phyloP scores from a whole-genome alignment of 2,888 invertebrate species.

The Caenorhabditis afra region DNA sequence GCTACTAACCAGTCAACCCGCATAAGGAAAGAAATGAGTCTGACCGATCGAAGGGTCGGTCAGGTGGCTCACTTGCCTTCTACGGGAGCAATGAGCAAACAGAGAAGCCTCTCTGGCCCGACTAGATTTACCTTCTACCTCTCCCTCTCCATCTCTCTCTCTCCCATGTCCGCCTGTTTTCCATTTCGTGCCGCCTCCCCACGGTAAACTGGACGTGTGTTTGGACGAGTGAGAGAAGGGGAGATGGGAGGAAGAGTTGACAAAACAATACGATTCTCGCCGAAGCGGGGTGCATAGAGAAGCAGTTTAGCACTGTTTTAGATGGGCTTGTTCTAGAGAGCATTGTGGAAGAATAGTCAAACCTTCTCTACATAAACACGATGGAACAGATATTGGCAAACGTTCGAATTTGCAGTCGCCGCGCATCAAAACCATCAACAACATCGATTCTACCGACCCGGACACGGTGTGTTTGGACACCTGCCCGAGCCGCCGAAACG shows the following conservation, averaged over 20 bases:
- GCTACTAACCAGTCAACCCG: too few species aligned
- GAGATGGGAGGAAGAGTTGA: constrained; percentile 44
- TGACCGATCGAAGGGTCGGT: constrained; percentile 30
- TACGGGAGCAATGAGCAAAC: constrained; percentile 51
- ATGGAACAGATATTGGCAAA: not conserved
- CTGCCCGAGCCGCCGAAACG: constrained; percentile 70
- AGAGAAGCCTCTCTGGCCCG: not conserved
- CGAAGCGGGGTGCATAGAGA: not conserved
- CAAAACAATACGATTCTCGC: constrained; percentile 35
- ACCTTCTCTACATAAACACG: too few species aligned
- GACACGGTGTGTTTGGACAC: constrained; percentile 69
- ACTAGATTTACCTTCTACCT: constrained; percentile 30
- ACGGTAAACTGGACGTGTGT: constrained; percentile 19
- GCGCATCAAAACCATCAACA: constrained; percentile 21
- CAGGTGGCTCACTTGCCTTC: constrained; percentile 49
- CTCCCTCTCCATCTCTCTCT: too few species aligned
- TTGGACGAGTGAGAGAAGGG: not conserved
- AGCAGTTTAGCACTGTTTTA: constrained; percentile 5
- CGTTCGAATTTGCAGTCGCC: constrained; percentile 11
- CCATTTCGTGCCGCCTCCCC: constrained; percentile 12
- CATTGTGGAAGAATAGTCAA: not conserved
- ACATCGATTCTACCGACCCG: constrained; percentile 65
- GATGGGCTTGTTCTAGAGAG: constrained; percentile 8
- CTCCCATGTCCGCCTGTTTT: constrained; percentile 18
- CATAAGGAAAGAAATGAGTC: not conserved